These are phyloP conservation scores for Xestia xanthographa DNA, from an alignment of 2,888 invertebrate species.

Conservation along the genomic window DNA sequence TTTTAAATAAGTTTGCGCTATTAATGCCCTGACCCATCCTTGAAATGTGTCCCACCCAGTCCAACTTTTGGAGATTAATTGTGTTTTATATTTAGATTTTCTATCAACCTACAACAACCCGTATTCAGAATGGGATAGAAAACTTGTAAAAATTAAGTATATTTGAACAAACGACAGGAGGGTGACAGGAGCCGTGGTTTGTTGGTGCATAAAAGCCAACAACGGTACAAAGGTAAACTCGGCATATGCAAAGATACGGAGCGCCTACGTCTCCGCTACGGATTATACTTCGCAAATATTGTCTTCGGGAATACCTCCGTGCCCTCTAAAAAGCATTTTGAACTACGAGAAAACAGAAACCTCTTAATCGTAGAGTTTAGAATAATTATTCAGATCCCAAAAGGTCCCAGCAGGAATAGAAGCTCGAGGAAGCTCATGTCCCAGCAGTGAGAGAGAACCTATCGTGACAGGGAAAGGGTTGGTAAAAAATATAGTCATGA, in stretches of 20 bases:
- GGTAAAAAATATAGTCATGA: no score
- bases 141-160: slow-evolving; percentile 10
- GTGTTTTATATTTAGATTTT: no score
- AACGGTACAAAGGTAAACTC: slow-evolving; percentile 16
- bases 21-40: no score
- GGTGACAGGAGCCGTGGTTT: slow-evolving; percentile 11
- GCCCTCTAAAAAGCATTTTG: background rate
- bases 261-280: background rate
- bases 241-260: slow-evolving; percentile 6
- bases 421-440: no score
- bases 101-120: background rate
- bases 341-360: background rate
- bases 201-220: slow-evolving; percentile 7
- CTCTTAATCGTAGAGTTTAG: background rate
- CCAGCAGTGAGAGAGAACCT: no score
- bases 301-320: background rate
- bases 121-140: background rate
- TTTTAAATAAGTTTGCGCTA: no score
- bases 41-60: no score
- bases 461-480: no score
- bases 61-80: no score
- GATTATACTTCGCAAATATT: background rate
- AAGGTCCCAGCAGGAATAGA: no score
- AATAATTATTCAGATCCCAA: no score
- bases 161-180: slow-evolving; percentile 22